phyloP scores from a whole-genome alignment of 2,888 invertebrate genomes.

The Doris montereyensis region DNA sequence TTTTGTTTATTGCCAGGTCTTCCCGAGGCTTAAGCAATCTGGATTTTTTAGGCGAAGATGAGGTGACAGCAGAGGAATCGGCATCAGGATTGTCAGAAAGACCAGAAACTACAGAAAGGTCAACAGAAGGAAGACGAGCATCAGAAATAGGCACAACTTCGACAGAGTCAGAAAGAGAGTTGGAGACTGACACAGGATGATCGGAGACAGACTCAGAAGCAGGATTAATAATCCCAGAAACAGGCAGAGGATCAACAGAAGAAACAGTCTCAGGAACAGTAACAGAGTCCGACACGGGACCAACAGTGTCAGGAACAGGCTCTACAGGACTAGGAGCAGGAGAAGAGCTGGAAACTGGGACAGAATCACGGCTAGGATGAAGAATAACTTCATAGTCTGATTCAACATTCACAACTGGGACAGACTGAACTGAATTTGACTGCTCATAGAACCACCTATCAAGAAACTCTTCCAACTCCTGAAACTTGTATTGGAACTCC shows the following conservation, averaged over 20 bases:
- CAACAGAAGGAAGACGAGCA: neutral
- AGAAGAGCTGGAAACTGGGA: neutral
- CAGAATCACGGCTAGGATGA: neutral
- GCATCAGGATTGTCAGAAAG: neutral
- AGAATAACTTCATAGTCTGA: neutral
- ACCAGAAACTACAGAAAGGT: neutral
- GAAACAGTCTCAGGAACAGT: neutral
- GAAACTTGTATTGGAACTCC: neutral
- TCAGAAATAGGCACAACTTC: neutral
- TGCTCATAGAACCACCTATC: neutral
- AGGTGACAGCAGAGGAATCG: neutral
- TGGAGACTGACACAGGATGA: neutral
- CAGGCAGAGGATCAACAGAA: neutral
- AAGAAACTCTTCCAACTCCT: constrained; percentile 10
- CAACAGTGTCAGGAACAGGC: neutral
- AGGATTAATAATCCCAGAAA: neutral
- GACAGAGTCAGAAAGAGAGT: neutral
- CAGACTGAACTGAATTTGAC: neutral
- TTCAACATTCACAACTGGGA: neutral
- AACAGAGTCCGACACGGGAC: neutral
- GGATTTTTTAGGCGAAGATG: neutral
- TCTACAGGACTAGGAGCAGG: neutral
- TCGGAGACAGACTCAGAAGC: neutral
- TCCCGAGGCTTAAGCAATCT: neutral
- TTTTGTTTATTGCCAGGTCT: neutral